phyloP scores from a whole-genome alignment of 2,888 invertebrate species.

The Athrips mouffetella region DNA sequence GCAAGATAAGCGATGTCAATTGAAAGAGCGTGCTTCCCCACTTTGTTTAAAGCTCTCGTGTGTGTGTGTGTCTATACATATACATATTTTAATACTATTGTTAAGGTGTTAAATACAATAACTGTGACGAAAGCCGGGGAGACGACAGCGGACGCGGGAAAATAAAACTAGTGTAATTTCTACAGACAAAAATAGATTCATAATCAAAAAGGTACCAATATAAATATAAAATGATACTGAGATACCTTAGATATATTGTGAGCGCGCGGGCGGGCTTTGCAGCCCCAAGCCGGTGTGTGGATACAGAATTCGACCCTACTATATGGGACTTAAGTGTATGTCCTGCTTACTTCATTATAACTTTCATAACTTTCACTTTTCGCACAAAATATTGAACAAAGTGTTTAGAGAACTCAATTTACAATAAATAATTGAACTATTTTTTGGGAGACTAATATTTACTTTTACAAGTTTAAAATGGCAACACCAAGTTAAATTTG shows the following conservation, averaged over 20 bases:
- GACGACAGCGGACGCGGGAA: constrained; percentile 62
- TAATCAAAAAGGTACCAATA: constrained; percentile 87
- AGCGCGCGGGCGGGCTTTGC: constrained; percentile 50
- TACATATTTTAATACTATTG: constrained; percentile 64
- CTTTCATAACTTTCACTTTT: not conserved
- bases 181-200: constrained; percentile 79
- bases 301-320: constrained; percentile 9
- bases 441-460: too few species aligned
- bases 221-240: constrained; percentile 68
- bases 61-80: constrained; percentile 60
- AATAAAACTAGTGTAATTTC: constrained; percentile 77
- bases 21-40: constrained; percentile 63
- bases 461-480: too few species aligned
- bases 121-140: constrained; percentile 60
- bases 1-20: constrained; percentile 62
- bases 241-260: constrained; percentile 70
- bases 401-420: too few species aligned
- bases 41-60: constrained; percentile 59
- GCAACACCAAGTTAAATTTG: too few species aligned
- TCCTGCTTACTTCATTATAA: not conserved
- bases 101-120: constrained; percentile 71
- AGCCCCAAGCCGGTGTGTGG: constrained; percentile 27
- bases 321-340: not conserved
- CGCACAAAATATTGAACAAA: too few species aligned
- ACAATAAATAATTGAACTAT: too few species aligned